Conservation (phyloP, 2,888 invertebrate genomes). For the Trissoscelio sp. region DNA sequence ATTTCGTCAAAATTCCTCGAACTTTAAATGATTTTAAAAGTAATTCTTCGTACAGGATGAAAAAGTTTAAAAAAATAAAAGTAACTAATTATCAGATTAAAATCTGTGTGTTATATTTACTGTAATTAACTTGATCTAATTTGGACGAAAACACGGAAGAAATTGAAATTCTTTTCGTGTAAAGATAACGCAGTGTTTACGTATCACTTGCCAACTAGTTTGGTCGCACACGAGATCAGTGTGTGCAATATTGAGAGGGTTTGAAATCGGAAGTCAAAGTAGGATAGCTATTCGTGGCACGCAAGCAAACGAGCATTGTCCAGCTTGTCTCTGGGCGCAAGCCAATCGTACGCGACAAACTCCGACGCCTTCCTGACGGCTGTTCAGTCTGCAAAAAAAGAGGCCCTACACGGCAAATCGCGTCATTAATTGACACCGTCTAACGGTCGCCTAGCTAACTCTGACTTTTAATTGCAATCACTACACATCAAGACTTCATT, state of each 20-base stretch:
- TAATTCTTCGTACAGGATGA: too few species aligned
- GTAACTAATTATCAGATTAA: too few species aligned
- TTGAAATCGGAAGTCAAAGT: slow-evolving; percentile 41
- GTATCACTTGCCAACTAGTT: slow-evolving; percentile 69
- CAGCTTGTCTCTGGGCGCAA: slow-evolving; percentile 52
- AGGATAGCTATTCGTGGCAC: slow-evolving; percentile 40
- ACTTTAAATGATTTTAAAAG: too few species aligned
- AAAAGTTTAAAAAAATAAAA: too few species aligned
- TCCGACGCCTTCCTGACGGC: slow-evolving; percentile 75
- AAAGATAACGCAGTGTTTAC: slow-evolving; percentile 53
- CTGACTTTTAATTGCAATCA: slow-evolving; percentile 77
- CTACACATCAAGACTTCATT: slow-evolving; percentile 63
- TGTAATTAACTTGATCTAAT: not conserved
- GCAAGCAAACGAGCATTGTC: slow-evolving; percentile 67
- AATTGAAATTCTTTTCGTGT: not conserved
- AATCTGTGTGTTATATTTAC: too few species aligned
- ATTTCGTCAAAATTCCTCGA: too few species aligned
- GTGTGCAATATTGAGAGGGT: slow-evolving; percentile 2
- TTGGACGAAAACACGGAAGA: not conserved
- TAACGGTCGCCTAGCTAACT: slow-evolving; percentile 72
- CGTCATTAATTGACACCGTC: slow-evolving; percentile 77
- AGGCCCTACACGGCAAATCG: slow-evolving; percentile 63
- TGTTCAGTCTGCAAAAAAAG: slow-evolving; percentile 73
- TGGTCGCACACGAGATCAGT: slow-evolving; percentile 69
- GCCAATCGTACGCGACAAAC: slow-evolving; percentile 67